Evolutionary conservation across 2,888 invertebrate genomes (phyloP), one percentile per base, ranked within the genome.

Genomic region (Coremacera marginata): DNA sequence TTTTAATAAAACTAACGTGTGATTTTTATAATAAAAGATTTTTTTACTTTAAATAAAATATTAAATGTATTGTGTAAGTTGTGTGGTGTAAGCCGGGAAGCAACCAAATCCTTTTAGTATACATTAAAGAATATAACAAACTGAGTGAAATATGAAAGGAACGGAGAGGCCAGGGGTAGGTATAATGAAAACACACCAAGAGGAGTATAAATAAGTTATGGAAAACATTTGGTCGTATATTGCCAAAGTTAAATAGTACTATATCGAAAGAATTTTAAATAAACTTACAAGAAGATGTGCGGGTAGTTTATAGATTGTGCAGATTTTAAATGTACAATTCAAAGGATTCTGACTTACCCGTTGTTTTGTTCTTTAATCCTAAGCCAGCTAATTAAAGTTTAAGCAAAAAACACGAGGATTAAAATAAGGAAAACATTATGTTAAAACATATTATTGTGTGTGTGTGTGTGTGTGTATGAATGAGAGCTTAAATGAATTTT

Each of bases 291-390:
- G 25, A 60, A 60, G 25, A 19, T 11, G 57, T 22, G 27, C 11
- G 7, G 57, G 57, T 19, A 22, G 3, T 60, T 60, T 19, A 57
- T 25, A 44, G 57, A 19, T 3, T n/a, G 27, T 25, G 57, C 27
- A 11, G 25, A 7, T 25, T 60, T 60, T 60, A 11, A 44, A 44
- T 14, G 44, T 44, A 44, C 2, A 14, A 11, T 44, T 11, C 44
- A 34, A 7, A 67, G 27, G 14, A 14, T 22, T 34, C 70, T 16
- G 70, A 82, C 83, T 83, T 82, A 83, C 83, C 83, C 60, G 82
- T 77, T 70, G 80, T 75, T 82, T 87, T 88, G 80, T 85, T 83
- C 80, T 85, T 87, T 82, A 86, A 80, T 81, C 87, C 87, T 85
- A 87, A 86, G 82, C 88, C 88, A 82, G 87, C 87, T 87, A 82